A percentile compares a stretch with the other conserved stretches of the same genome.
These are phyloP conservation scores for Pedetes capensis DNA, from an alignment of 2,113 vertebrate species.

Conservation along the genomic window DNA sequence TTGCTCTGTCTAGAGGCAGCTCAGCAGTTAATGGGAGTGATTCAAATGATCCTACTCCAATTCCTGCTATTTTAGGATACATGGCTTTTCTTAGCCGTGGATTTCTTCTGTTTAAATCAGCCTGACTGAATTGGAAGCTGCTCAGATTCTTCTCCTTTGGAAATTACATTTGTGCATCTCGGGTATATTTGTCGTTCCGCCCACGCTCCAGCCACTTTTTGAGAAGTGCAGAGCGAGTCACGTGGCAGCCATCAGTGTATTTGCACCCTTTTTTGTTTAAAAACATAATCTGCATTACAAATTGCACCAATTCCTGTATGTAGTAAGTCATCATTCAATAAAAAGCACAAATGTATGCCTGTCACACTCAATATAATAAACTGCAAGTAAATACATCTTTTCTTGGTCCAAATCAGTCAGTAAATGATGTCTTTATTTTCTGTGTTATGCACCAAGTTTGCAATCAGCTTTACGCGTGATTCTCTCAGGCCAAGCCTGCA, in stretches of 20 bases:
- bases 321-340: conserved; percentile 80
- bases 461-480: conserved; percentile 77
- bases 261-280: conserved; percentile 81
- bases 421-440: conserved; percentile 79
- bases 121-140: conserved; percentile 76
- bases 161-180: conserved; percentile 77
- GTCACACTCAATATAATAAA: conserved; percentile 80
- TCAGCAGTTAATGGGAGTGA: conserved; percentile 72
- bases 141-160: conserved; percentile 76
- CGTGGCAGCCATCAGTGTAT: conserved; percentile 79
- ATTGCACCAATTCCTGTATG: conserved; percentile 79
- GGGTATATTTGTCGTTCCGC: conserved; percentile 74
- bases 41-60: conserved; percentile 72
- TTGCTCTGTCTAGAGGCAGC: conserved; percentile 57
- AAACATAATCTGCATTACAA: conserved; percentile 83
- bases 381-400: conserved; percentile 81
- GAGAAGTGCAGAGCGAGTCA: conserved; percentile 74
- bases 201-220: conserved; percentile 78
- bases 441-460: conserved; percentile 76
- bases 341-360: conserved; percentile 81
- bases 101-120: conserved; percentile 79
- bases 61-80: conserved; percentile 76
- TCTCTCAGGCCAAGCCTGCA: conserved; percentile 70
- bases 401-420: conserved; percentile 79
- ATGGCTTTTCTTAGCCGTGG: conserved; percentile 77